phyloP scores from a whole-genome alignment of 2,888 invertebrate genomes.

The Choreutis nemorana region DNA sequence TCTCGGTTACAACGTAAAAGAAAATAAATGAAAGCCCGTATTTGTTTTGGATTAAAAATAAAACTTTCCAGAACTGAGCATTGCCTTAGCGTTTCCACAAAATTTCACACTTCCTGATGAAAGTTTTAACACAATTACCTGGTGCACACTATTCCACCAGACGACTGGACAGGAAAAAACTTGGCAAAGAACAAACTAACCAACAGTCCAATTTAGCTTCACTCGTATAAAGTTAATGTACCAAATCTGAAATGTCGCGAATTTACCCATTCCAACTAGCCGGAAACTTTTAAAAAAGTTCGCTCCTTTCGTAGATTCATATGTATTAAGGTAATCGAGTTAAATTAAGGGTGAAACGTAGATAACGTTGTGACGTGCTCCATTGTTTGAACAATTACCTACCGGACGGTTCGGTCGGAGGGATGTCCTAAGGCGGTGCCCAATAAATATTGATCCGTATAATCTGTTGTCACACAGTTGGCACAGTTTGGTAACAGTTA shows the following conservation, averaged over 20 bases:
- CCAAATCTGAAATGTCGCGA: slow-evolving; percentile 50
- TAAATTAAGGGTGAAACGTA: too few relatives aligned
- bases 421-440: slow-evolving; percentile 15
- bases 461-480: slow-evolving; percentile 19
- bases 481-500: slow-evolving; percentile 27
- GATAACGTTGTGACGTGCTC: too few relatives aligned
- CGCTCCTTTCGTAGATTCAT: too few relatives aligned
- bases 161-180: slow-evolving; percentile 56
- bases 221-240: slow-evolving; percentile 61
- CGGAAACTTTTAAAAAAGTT: too few relatives aligned
- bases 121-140: slow-evolving; percentile 64
- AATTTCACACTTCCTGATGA: slow-evolving; percentile 61
- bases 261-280: background rate
- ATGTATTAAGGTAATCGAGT: too few relatives aligned
- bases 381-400: too few relatives aligned
- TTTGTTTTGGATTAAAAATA: too few relatives aligned
- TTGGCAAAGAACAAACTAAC: slow-evolving; percentile 62
- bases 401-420: too few relatives aligned
- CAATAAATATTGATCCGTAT: slow-evolving; percentile 44
- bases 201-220: slow-evolving; percentile 58
- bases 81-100: slow-evolving; percentile 38
- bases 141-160: slow-evolving; percentile 48
- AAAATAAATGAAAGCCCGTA: too few relatives aligned
- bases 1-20: too few relatives aligned
- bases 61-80: too few relatives aligned